phyloP scores from a whole-genome alignment of 2,888 invertebrate genomes.

The Diarsia mendica region DNA sequence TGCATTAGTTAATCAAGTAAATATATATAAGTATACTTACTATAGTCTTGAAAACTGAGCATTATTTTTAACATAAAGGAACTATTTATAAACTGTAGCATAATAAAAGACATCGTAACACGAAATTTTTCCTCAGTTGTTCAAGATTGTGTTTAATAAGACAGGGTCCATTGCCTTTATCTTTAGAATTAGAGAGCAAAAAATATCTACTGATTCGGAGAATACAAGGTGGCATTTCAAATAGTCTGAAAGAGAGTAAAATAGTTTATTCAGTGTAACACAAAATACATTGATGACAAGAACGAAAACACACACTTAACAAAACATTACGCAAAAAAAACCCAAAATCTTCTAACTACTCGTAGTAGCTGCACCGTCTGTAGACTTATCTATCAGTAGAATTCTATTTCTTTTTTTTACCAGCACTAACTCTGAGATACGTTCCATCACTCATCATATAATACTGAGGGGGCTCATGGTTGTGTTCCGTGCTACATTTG shows the following conservation, averaged over 20 bases:
- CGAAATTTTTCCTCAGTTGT: not conserved
- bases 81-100: not conserved
- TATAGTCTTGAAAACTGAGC: not conserved
- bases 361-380: too few relatives aligned
- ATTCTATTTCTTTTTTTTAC: slow-evolving; percentile 9
- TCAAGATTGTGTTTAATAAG: not conserved
- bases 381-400: not conserved
- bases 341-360: too few relatives aligned
- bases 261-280: not conserved
- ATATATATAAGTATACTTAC: too few relatives aligned
- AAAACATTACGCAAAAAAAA: too few relatives aligned
- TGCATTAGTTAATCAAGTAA: not conserved
- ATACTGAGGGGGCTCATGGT: slow-evolving; percentile 43
- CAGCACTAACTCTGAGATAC: slow-evolving; percentile 22
- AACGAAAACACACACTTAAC: not conserved
- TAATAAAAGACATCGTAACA: not conserved
- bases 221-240: not conserved
- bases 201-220: not conserved
- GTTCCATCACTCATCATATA: slow-evolving; percentile 35
- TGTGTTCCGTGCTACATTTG: slow-evolving; percentile 26
- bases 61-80: not conserved
- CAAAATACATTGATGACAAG: not conserved
- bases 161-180: not conserved
- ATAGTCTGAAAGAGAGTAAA: not conserved
- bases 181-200: not conserved